Conservation (phyloP, 2,888 invertebrate genomes). For the Agrochola lychnidis region DNA sequence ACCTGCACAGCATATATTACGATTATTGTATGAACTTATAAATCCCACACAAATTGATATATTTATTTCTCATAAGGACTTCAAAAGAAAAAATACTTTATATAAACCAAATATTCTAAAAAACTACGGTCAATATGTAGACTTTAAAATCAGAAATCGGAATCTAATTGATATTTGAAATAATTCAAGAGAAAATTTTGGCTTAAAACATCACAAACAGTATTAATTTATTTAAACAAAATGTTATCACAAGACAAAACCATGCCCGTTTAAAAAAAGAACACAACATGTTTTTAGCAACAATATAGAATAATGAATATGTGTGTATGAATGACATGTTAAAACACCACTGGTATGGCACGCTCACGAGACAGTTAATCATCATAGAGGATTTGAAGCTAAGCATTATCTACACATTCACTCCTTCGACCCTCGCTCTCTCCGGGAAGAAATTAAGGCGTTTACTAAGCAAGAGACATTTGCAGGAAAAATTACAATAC, state of each 20-base stretch:
- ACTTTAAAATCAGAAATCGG: not conserved
- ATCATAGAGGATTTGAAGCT: conserved; percentile 78
- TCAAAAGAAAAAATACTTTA: conserved; percentile 1
- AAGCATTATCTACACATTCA: conserved; percentile 80
- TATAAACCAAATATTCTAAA: conserved; percentile 16
- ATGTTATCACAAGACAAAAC: conserved; percentile 46
- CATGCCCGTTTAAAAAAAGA: conserved; percentile 54
- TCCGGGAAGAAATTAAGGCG: conserved; percentile 51
- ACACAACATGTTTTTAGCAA: conserved; percentile 46
- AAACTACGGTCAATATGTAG: not conserved
- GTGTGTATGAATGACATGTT: conserved; percentile 68
- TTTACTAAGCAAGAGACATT: conserved; percentile 36
- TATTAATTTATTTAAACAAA: conserved; percentile 10
- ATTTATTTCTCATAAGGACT: not conserved
- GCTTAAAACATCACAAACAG: conserved; percentile 16
- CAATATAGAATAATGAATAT: conserved; percentile 55
- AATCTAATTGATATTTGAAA: not conserved
- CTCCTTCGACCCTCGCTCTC: conserved; percentile 71
- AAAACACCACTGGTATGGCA: conserved; percentile 79
- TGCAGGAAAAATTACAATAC: conserved; percentile 28
- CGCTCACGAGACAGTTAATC: conserved; percentile 85
- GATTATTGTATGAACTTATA: conserved; percentile 24
- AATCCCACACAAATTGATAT: not conserved
- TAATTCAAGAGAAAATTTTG: not conserved
- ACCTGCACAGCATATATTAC: conserved; percentile 87